Evolutionary conservation across 1,140 invertebrate genomes (phyloP), one percentile per base, ranked within the genome.

Genomic region (Manduca sexta): DNA sequence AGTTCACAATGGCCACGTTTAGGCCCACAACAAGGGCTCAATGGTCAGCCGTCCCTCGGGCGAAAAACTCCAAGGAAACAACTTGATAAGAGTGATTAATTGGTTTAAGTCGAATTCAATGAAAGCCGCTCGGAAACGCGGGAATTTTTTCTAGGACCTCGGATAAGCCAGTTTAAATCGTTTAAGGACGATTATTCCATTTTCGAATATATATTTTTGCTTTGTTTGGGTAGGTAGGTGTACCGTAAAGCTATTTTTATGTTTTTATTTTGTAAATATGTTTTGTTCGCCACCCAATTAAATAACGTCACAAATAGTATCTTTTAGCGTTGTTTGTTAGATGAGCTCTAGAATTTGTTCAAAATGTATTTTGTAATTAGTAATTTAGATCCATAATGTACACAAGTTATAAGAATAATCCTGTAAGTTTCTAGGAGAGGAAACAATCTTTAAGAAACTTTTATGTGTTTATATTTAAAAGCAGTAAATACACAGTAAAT

Each of bases 31-130:
- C 64, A 69, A 54, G 53, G 52, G 56, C 63, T 70, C 65, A 73
- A 73, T 70, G 77, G 72, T 69, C 70, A 73, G 61, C 58, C 62
- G 63, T 60, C 71, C 74, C 73, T 64, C 45, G 46, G 54, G 45
- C 60, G 67, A 78, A 81, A 80, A 79, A 78, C 69, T 70, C 62
- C 8, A 51, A 73, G 61, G 69, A 72, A 77, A 71, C 63, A 64
- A 56, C 55, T 65, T 64, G 80, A 84, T 84, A 84, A 80, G 71
- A 75, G 72, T 84, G 78, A 83, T 83, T 83, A 83, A 83, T 83
- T 79, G 79, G 64, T 69, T 77, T 76, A 78, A 80, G 68, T 65
- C 66, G 65, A 71, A 71, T 75, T 83, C 79, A 83, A 80, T 83
- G 69, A 74, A 78, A 74, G 64, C 60, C 39, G 50, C 39, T 60